phyloP scores from a whole-genome alignment of 2,113 vertebrate genomes.

The Pelvicachromis taeniatus region DNA sequence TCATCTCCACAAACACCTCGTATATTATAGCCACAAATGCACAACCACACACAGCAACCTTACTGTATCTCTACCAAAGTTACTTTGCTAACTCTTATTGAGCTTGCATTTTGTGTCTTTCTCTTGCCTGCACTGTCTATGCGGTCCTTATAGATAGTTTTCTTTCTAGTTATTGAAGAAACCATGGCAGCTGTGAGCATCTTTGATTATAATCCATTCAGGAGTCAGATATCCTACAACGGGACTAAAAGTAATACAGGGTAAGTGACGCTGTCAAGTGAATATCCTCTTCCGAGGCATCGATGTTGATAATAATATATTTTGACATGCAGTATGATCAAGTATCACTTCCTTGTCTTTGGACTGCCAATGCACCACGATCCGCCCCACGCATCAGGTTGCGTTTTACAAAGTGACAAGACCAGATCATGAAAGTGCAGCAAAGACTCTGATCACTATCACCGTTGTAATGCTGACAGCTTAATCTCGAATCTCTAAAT shows the following conservation, averaged over 20 bases:
- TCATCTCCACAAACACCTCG: constrained; percentile 60
- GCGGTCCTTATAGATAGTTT: neutral
- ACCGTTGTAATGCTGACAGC: neutral
- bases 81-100: neutral
- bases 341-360: neutral
- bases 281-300: neutral
- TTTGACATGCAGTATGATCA: neutral
- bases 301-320: neutral
- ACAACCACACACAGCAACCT: neutral
- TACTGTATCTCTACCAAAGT: neutral
- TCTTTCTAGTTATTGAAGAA: neutral
- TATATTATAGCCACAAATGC: constrained; percentile 30
- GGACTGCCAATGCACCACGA: neutral
- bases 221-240: neutral
- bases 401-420: constrained; percentile 20
- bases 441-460: neutral
- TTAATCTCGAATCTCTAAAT: constrained; percentile 41
- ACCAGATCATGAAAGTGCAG: neutral
- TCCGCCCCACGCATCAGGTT: neutral
- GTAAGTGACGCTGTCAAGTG: neutral
- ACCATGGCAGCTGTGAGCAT: neutral
- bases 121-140: neutral
- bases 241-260: neutral
- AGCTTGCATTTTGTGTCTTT: neutral
- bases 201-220: neutral